A percentile compares a stretch with the other conserved stretches of the same genome.
These are phyloP conservation scores for Falco cherrug DNA, from an alignment of 2,797 vertebrate genomes.

Conservation along the genomic window DNA sequence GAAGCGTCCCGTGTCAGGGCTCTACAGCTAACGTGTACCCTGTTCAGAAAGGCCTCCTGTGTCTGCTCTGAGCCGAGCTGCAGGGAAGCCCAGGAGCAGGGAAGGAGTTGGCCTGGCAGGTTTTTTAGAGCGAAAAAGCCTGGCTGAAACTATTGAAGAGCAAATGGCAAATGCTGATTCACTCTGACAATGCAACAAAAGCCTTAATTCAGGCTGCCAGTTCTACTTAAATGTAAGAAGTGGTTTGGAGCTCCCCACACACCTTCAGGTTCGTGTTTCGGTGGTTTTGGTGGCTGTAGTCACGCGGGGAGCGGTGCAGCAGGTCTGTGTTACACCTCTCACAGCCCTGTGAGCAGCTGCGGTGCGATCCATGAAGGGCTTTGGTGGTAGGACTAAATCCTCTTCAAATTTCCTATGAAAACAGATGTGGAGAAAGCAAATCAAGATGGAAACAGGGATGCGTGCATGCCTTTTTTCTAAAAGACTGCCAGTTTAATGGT, in stretches of 20 bases:
- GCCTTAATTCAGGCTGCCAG: not conserved
- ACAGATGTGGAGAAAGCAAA: not conserved
- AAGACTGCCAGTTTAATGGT: not conserved
- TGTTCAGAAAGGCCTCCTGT: not conserved
- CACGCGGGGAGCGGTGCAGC: accelerated
- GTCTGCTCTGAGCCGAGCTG: constrained; percentile 21
- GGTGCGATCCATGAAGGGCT: not conserved
- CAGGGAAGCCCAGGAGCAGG: not conserved
- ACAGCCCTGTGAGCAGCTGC: not conserved
- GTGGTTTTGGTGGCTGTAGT: not conserved
- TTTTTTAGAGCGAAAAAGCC: not conserved
- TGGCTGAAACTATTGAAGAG: not conserved
- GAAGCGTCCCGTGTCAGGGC: not conserved
- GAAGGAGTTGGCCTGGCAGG: not conserved
- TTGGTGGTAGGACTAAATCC: not conserved
- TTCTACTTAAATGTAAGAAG: not conserved
- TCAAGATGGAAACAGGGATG: not conserved
- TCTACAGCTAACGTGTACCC: not conserved
- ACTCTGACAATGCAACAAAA: constrained; percentile 23
- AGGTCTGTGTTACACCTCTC: accelerated
- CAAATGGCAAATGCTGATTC: constrained; percentile 10
- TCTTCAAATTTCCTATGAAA: not conserved
- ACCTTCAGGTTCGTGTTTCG: accelerated
- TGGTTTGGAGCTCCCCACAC: not conserved
- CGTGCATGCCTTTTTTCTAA: not conserved